Conservation (phyloP, 1,140 invertebrate species). For the Megathymus violae region DNA sequence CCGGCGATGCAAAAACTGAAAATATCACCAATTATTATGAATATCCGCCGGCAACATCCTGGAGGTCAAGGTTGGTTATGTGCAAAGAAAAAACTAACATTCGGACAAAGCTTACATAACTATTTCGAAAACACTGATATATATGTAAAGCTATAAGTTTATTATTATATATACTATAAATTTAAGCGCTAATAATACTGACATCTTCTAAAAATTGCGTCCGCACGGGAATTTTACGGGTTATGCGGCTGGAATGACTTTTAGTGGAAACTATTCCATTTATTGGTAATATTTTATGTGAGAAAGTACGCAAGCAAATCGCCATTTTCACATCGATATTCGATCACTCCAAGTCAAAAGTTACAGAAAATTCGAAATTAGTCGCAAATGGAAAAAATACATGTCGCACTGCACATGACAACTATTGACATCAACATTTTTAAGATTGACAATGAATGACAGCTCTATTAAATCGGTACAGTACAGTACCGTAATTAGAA, state of each 20-base stretch:
- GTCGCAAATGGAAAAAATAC: conserved; percentile 50
- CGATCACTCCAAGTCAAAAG: conserved; percentile 40
- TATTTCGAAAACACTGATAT: not conserved
- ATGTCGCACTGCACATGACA: conserved; percentile 56
- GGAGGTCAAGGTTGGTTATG: conserved; percentile 42
- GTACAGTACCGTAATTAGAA: too few relatives aligned
- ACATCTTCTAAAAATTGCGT: conserved; percentile 81
- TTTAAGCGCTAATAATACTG: conserved; percentile 51
- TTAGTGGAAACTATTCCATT: conserved; percentile 78
- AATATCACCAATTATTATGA: conserved; percentile 35
- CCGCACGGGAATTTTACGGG: conserved; percentile 72
- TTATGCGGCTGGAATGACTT: conserved; percentile 73
- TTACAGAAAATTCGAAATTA: conserved; percentile 53
- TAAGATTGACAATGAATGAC: conserved; percentile 13
- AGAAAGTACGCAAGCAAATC: conserved; percentile 75
- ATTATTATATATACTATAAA: too few relatives aligned
- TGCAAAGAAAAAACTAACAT: conserved; percentile 3
- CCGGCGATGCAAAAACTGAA: conserved; percentile 68
- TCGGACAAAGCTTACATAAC: conserved; percentile 25
- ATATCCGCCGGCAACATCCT: not conserved
- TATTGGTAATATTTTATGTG: conserved; percentile 76
- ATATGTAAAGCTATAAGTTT: too few relatives aligned
- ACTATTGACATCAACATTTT: not conserved
- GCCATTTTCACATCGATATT: conserved; percentile 69
- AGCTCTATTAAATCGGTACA: too few relatives aligned